These are phyloP conservation scores for Molorchus minor DNA, from an alignment of 2,888 invertebrate species.

Conservation along the genomic window DNA sequence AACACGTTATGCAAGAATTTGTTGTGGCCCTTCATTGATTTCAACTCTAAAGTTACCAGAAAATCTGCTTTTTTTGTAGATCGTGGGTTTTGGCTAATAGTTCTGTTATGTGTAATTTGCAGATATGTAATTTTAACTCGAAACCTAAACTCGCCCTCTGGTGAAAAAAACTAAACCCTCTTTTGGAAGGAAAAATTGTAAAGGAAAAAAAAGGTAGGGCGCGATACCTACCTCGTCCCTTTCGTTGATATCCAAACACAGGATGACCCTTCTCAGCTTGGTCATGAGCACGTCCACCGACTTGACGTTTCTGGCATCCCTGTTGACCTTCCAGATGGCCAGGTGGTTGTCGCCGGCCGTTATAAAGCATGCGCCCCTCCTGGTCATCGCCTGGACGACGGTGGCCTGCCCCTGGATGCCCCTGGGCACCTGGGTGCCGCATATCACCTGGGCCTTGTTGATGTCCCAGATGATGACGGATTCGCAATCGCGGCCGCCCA, in stretches of 20 bases:
- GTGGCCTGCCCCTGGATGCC: slow-evolving; percentile 58
- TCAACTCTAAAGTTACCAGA: too few relatives aligned
- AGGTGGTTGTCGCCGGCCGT: slow-evolving; percentile 67
- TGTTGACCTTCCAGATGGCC: slow-evolving; percentile 79
- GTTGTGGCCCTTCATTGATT: too few relatives aligned
- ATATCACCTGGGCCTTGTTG: slow-evolving; percentile 60
- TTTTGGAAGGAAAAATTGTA: too few relatives aligned
- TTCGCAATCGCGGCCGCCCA: slow-evolving; percentile 89
- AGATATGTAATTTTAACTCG: too few relatives aligned
- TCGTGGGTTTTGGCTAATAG: too few relatives aligned
- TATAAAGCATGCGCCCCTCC: slow-evolving; percentile 73
- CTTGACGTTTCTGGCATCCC: slow-evolving; percentile 72
- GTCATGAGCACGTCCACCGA: slow-evolving; percentile 77
- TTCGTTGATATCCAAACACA: slow-evolving; percentile 75
- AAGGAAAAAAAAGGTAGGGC: too few relatives aligned
- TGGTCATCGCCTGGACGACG: slow-evolving; percentile 65
- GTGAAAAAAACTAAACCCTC: too few relatives aligned
- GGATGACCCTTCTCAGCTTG: slow-evolving; percentile 79
- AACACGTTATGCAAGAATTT: too few relatives aligned
- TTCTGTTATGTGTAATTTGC: too few relatives aligned
- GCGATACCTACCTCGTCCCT: slow-evolving; percentile 68
- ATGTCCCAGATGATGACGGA: slow-evolving; percentile 88
- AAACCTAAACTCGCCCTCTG: too few relatives aligned
- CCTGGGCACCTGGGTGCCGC: slow-evolving; percentile 61
- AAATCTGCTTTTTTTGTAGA: too few relatives aligned